Percentiles rank a stretch among this genome's conserved stretches.
These are phyloP conservation scores for Ditylenchus dipsaci DNA, from an alignment of 1,140 invertebrate genomes.

Conservation along the genomic window DNA sequence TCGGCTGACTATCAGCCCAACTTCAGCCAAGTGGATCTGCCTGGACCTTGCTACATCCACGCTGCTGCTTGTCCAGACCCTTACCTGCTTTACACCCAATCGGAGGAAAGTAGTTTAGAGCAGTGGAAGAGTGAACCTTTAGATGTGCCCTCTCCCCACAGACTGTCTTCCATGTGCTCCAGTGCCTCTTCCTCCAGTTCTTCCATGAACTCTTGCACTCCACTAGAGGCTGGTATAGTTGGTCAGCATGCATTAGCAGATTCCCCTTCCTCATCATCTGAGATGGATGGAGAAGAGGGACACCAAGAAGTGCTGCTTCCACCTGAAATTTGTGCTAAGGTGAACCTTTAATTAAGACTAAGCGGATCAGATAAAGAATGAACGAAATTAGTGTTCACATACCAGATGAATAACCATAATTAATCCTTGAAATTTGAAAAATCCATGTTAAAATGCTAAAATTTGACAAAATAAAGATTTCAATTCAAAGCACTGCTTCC, in stretches of 20 bases:
- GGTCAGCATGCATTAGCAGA: neutral
- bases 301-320: conserved; percentile 21
- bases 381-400: too few species aligned
- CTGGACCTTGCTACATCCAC: neutral
- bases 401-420: too few species aligned
- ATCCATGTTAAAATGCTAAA: too few species aligned
- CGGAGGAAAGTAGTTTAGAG: too few species aligned
- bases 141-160: too few species aligned
- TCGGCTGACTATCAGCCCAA: neutral
- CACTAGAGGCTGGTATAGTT: neutral
- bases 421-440: too few species aligned
- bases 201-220: neutral
- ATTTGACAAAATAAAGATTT: too few species aligned
- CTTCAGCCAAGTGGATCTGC: neutral
- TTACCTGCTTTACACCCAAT: neutral
- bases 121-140: too few species aligned
- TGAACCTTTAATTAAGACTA: neutral
- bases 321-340: conserved; percentile 30
- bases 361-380: too few species aligned
- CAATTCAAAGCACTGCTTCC: too few species aligned
- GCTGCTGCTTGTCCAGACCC: neutral
- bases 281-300: neutral
- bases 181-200: neutral
- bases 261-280: neutral
- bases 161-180: too few species aligned